These are phyloP conservation scores for Artemisiospiza belli DNA, from an alignment of 2,113 vertebrate species.

Conservation along the genomic window DNA sequence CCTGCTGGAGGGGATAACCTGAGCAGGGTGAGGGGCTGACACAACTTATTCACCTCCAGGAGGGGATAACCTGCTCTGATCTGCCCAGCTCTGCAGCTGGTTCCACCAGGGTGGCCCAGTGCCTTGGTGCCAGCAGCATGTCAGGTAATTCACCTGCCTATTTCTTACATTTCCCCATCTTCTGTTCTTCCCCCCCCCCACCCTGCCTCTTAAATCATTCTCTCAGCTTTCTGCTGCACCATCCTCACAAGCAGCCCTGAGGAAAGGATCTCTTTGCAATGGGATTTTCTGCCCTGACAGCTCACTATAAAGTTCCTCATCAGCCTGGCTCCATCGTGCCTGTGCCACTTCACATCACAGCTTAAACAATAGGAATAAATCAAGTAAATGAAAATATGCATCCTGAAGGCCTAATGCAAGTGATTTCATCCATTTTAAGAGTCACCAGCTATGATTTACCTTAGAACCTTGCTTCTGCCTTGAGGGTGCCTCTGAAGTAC, in stretches of 20 bases:
- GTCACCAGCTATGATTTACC: conserved; percentile 58
- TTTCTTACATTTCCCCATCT: not conserved
- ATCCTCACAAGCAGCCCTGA: not conserved
- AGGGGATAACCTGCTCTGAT: not conserved
- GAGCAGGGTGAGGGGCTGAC: not conserved
- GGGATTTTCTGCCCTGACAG: conserved; percentile 38
- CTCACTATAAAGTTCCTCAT: conserved; percentile 5
- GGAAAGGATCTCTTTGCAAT: not conserved
- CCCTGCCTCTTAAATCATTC: not conserved
- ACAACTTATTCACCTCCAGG: not conserved
- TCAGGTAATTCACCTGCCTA: not conserved
- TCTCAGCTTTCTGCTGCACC: not conserved
- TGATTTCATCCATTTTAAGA: conserved; percentile 35
- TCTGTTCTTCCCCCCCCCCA: not conserved
- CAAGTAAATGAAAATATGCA: conserved; percentile 62
- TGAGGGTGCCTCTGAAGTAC: conserved; percentile 38
- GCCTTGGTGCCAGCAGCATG: not conserved
- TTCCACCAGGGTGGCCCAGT: not conserved
- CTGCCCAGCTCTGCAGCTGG: not conserved
- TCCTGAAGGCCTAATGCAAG: conserved; percentile 54
- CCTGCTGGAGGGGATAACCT: too few relatives aligned
- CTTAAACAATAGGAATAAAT: conserved; percentile 64
- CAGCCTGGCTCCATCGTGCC: not conserved
- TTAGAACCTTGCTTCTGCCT: conserved; percentile 41
- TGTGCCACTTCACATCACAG: conserved; percentile 29